Base-by-base conservation (phyloP, 2,888 invertebrate genomes). In the Hydropsyche betteni region DNA sequence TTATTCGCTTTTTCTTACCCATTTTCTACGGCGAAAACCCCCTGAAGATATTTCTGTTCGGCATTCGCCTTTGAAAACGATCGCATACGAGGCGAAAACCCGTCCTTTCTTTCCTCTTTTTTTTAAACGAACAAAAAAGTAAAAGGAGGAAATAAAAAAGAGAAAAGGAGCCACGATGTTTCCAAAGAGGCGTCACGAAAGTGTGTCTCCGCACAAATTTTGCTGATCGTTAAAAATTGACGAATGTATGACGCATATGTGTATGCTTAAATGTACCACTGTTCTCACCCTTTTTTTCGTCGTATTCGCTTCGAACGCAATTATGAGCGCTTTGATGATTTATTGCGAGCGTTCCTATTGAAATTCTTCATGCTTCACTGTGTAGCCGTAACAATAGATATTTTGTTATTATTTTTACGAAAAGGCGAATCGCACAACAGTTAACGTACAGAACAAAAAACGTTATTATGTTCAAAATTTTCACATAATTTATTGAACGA, bases 31-130 rank as follows among this genome's bases (percentile, higher is more conserved):
- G 36, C 64, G 36, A 64, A 64, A 64, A 34, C 64, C 36, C 36
- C 64, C 34, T 24, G 36, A 34, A 64, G 64, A 64, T 64, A 64
- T 64, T 64, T 64, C 64, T 64, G 36, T 64, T 36, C 61, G 61
- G 61, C 16, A 7, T 61, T 61, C 64, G 34, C 36, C 64, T 64
- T 64, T 64, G 64, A 64, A 64, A 64, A 64, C 64, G 36, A 64
- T 64, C 64, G 64, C 64, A 64, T 36, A 64, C 36, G 64, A 64
- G 64, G 36, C 64, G 34, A 36, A 64, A 64, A 64, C 64, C 36
- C 36, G 44, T 44, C 44, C 44, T 33, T 34, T 64, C 64, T 8
- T 6, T 55, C n/a, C 5, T 8, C 58, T 44, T 44, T 44, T 44
- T 44, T 58, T 58, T 58, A 58, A 58, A 58, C 7, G 44, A 10